Base-by-base conservation (phyloP, 2,797 vertebrate genomes). In the Chloroceryle amazona region DNA sequence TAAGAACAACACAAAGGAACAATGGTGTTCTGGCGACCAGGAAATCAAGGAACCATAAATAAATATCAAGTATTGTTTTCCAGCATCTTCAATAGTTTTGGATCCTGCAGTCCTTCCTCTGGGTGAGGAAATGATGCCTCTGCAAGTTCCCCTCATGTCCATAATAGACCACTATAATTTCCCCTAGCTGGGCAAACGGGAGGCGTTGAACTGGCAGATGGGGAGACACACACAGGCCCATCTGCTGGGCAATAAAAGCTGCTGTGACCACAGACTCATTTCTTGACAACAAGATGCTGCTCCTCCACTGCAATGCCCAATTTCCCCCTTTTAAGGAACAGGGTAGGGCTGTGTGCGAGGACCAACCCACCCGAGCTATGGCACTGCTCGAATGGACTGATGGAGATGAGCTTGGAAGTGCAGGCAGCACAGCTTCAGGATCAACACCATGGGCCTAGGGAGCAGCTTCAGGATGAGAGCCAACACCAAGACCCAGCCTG, bases 1-100 rank as follows among this genome's bases (percentile, higher is more conserved):
- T 93, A 96, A 92, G 94, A 96, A 94, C 71, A 86, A n/a, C 87
- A 91, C 39, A 75, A 72, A 37, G 39, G 58, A 96, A 93, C 93
- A 94, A 90, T 86, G 39, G 39, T 60, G 51, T 73, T 68, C 66
- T 33, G 3, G 6, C 18, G 54, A 95, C 11, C 54, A 65, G 94
- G 94, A 96, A 96, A 91, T 72, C 66, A 86, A 86, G 51, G 90
- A 86, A 47, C 68, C 31, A 79, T 71, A 94, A 96, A 94, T 82
- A 93, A 91, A 85, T 70, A 86, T 6, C 4, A 73, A 80, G 68
- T 47, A 87, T 76, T 93, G 76, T 91, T 81, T 93, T 55, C 51
- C 31, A 93, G 25, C 63, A 75, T 76, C 70, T 95, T 90, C 28
- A 44, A 5, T 62, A 79, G 62, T n/a, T 93, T 63, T 35, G 33